These are phyloP conservation scores for Lasioglossum albipes DNA, from an alignment of 1,140 invertebrate species.

Conservation along the genomic window DNA sequence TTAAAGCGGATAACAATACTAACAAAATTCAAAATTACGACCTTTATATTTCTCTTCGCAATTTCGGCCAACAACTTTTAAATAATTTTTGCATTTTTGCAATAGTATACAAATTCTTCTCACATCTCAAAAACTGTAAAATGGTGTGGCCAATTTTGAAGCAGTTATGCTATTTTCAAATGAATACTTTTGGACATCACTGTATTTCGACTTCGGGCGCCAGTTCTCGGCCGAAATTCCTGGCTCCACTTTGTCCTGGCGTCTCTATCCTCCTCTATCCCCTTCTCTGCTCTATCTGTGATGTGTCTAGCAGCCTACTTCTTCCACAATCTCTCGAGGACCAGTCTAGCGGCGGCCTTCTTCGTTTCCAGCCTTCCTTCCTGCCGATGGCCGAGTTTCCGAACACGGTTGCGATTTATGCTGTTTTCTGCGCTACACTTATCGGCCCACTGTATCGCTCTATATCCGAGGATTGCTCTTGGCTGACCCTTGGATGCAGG, in stretches of 20 bases:
- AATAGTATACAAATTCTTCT: too few relatives aligned
- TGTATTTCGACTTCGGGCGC: neutral
- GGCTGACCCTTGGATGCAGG: too few relatives aligned
- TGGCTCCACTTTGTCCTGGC: constrained; percentile 29
- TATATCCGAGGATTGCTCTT: too few relatives aligned
- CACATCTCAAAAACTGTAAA: too few relatives aligned
- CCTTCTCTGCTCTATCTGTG: neutral
- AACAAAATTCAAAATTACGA: too few relatives aligned
- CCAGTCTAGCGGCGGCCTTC: neutral
- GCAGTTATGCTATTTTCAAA: too few relatives aligned
- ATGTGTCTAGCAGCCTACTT: neutral
- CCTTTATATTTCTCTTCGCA: too few relatives aligned
- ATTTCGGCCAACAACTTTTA: too few relatives aligned
- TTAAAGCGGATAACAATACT: too few relatives aligned
- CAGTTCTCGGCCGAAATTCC: constrained; percentile 23
- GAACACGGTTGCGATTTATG: constrained; percentile 14
- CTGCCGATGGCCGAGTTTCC: constrained; percentile 7
- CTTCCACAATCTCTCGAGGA: neutral
- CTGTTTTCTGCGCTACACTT: constrained; percentile 16
- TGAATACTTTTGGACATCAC: too few relatives aligned
- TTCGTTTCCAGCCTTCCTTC: constrained; percentile 1
- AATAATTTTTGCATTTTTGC: too few relatives aligned
- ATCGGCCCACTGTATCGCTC: constrained; percentile 6
- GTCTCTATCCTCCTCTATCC: neutral
- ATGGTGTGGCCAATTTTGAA: too few relatives aligned